Conservation (phyloP, 2,113 vertebrate species). For the Aegithalos caudatus region DNA sequence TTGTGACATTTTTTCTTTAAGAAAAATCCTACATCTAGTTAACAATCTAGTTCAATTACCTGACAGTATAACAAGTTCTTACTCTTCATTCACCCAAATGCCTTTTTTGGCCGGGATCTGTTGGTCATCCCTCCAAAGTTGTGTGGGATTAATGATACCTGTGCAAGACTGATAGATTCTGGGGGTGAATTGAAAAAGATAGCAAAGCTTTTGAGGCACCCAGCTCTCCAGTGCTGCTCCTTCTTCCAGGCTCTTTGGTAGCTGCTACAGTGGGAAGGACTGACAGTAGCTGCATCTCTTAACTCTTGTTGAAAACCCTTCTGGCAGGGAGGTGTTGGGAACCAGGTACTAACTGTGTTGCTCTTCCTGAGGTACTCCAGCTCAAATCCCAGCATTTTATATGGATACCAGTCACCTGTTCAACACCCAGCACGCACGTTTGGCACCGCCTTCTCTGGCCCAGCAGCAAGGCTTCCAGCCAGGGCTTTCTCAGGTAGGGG, state of each 20-base stretch:
- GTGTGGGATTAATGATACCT: neutral
- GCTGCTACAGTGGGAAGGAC: neutral
- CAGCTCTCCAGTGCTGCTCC: neutral
- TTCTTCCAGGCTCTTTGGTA: neutral
- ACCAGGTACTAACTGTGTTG: neutral
- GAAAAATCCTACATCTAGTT: neutral
- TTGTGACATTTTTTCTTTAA: neutral
- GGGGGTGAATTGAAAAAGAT: neutral
- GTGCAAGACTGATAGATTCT: neutral
- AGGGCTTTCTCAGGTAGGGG: slow-evolving; percentile 91
- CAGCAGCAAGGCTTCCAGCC: slow-evolving; percentile 97
- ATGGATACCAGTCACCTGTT: slow-evolving; percentile 99
- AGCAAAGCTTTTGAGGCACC: neutral
- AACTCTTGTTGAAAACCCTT: neutral
- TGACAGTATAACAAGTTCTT: neutral
- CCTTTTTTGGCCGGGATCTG: neutral
- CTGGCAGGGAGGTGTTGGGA: neutral
- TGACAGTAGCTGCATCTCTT: neutral
- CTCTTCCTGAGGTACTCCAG: slow-evolving; percentile 75
- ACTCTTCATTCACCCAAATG: neutral
- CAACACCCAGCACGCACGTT: slow-evolving; percentile 87
- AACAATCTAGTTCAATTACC: neutral
- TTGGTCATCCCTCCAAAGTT: neutral
- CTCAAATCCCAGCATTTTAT: slow-evolving; percentile 96
- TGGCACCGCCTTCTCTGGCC: slow-evolving; percentile 90